Percentiles rank a stretch among this genome's conserved stretches.
Evolutionary conservation across 2,888 invertebrate genomes (phyloP).

Genomic region (Drosophila meridionalis): DNA sequence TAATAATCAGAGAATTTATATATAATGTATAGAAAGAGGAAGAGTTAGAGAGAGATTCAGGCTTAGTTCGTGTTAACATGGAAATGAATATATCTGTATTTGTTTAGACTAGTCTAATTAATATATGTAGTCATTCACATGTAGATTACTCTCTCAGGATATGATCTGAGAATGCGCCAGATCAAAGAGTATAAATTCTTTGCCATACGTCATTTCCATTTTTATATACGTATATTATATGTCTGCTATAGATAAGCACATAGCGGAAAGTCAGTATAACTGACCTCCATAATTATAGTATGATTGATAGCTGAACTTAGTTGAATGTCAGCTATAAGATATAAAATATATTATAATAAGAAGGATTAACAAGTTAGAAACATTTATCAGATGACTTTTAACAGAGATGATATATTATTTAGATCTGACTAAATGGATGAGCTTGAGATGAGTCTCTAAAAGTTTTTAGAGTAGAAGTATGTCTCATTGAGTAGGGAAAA

Average conservation of each 20-base stretch:
- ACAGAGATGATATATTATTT: neutral
- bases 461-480: too few relatives aligned
- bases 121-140: neutral
- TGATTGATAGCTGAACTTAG: neutral
- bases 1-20: too few relatives aligned
- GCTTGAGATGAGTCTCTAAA: too few relatives aligned
- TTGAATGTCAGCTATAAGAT: slow-evolving; percentile 1
- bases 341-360: neutral
- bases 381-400: neutral
- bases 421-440: too few relatives aligned
- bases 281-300: neutral
- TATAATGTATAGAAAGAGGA: neutral
- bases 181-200: neutral
- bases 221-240: neutral
- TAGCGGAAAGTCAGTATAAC: neutral
- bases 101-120: too few relatives aligned
- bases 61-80: neutral
- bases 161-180: neutral
- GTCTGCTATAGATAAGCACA: neutral
- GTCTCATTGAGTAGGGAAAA: too few relatives aligned
- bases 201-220: neutral
- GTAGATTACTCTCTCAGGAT: neutral
- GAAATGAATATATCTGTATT: neutral
- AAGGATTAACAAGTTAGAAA: neutral
- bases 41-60: neutral